Percentiles rank a stretch among this genome's conserved stretches.
These are phyloP conservation scores for Rotaria socialis DNA, from an alignment of 2,888 invertebrate species.

Conservation along the genomic window DNA sequence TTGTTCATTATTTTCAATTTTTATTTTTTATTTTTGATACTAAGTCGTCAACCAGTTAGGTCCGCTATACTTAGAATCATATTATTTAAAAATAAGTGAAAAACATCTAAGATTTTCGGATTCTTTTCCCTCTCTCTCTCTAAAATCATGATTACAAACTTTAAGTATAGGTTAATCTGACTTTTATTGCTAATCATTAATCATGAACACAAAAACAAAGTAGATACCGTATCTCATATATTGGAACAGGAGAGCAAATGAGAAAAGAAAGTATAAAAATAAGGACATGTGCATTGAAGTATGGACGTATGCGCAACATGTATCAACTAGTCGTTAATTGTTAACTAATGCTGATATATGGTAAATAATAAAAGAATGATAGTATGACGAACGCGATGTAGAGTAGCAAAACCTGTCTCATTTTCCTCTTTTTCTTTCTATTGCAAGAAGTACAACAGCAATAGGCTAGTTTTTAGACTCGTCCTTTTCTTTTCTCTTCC, in stretches of 20 bases:
- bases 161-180: background rate
- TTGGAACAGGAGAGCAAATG: background rate
- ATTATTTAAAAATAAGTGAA: background rate
- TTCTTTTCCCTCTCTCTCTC: too few relatives aligned
- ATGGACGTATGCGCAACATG: background rate
- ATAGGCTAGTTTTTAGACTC: background rate
- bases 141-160: too few relatives aligned
- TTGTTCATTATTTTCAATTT: too few relatives aligned
- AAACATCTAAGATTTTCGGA: too few relatives aligned
- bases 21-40: too few relatives aligned
- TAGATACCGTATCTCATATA: background rate
- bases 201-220: background rate
- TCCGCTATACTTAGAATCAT: too few relatives aligned
- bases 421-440: background rate
- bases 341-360: background rate
- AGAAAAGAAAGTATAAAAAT: background rate
- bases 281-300: background rate
- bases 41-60: too few relatives aligned
- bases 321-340: background rate
- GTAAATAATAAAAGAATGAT: background rate
- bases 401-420: background rate
- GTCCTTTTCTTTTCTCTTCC: background rate
- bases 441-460: background rate
- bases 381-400: background rate
- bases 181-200: background rate